Evolutionary conservation across 1,140 invertebrate species (phyloP).

Genomic region (Hormaphis cornu): DNA sequence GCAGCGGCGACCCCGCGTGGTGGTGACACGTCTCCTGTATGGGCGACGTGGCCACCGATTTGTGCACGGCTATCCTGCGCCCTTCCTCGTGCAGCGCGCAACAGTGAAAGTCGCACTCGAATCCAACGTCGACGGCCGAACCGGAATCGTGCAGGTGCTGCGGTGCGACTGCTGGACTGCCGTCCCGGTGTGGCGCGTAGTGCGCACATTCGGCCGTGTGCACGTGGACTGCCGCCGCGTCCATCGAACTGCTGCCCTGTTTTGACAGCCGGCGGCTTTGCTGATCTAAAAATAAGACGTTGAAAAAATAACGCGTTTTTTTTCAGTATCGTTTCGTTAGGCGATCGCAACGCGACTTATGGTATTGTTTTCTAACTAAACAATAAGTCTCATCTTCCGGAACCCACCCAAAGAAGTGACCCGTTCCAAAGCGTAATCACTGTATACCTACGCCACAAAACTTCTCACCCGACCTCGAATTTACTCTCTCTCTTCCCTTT

Average conservation of each 20-base stretch:
- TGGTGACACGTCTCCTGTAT: conserved; percentile 77
- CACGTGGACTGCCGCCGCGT: conserved; percentile 53
- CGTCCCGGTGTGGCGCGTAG: not conserved
- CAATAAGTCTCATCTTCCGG: too few relatives aligned
- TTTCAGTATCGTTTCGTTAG: too few relatives aligned
- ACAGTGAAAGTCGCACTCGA: conserved; percentile 88
- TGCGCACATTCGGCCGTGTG: conserved; percentile 4
- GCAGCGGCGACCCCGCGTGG: conserved; percentile 53
- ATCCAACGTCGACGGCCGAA: conserved; percentile 68
- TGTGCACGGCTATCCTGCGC: conserved; percentile 78
- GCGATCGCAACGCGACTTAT: too few relatives aligned
- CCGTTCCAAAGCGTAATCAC: too few relatives aligned
- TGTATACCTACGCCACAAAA: too few relatives aligned
- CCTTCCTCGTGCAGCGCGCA: conserved; percentile 87
- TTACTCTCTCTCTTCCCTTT: too few relatives aligned
- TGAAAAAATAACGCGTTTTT: too few relatives aligned
- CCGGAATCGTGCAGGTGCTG: conserved; percentile 39
- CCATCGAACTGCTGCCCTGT: conserved; percentile 59
- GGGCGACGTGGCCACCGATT: conserved; percentile 79
- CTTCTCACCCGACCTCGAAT: too few relatives aligned
- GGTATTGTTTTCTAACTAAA: too few relatives aligned
- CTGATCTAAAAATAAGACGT: too few relatives aligned
- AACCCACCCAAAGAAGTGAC: too few relatives aligned
- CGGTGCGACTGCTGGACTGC: conserved; percentile 42
- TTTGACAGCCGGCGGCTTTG: conserved; percentile 47